Conservation (phyloP, 2,797 vertebrate genomes). For the Onychomys leucogaster region DNA sequence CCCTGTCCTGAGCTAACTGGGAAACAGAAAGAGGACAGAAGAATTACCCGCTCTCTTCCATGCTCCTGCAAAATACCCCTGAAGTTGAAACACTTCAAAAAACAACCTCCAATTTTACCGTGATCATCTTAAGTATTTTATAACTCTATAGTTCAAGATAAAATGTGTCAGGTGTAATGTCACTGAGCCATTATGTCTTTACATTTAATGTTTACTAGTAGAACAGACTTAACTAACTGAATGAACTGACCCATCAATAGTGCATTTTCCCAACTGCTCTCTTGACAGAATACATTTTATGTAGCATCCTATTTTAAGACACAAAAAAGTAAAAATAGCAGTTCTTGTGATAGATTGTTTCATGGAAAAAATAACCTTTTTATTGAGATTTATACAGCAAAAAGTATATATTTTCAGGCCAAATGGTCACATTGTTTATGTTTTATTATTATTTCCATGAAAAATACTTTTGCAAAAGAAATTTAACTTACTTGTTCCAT, state of each 20-base stretch:
- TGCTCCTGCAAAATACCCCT: not conserved
- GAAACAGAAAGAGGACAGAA: not conserved
- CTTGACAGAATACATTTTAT: not conserved
- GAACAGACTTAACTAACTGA: not conserved
- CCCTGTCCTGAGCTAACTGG: not conserved
- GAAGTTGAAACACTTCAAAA: conserved; percentile 46
- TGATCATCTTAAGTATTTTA: not conserved
- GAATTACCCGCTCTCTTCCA: too few relatives aligned
- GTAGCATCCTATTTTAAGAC: conserved; percentile 45
- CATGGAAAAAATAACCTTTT: not conserved
- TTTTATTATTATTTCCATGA: not conserved
- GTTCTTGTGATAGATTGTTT: conserved; percentile 30
- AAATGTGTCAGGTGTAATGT: not conserved
- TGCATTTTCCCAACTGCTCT: conserved; percentile 17
- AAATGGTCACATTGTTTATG: conserved; percentile 28
- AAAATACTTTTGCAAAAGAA: conserved; percentile 39
- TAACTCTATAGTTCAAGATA: not conserved
- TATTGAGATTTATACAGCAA: conserved; percentile 27
- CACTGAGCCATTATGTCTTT: not conserved
- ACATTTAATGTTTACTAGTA: not conserved
- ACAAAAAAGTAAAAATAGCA: not conserved
- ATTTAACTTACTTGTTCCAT: conserved; percentile 91
- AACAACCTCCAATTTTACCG: not conserved
- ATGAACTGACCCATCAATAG: not conserved
- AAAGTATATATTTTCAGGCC: conserved; percentile 36